These are phyloP conservation scores for Musca domestica DNA, from an alignment of 1,140 invertebrate species.

Conservation along the genomic window DNA sequence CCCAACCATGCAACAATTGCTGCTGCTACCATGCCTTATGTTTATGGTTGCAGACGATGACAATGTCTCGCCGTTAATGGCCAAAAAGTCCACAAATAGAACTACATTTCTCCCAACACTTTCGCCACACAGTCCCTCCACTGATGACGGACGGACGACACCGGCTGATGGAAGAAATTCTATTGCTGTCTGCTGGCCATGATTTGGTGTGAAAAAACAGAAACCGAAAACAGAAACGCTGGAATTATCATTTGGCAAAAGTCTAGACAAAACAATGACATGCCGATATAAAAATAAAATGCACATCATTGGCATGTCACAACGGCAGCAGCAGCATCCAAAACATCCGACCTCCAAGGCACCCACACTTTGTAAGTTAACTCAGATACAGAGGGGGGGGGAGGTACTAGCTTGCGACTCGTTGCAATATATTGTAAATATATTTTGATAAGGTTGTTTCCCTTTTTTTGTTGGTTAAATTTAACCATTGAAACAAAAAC, in stretches of 20 bases:
- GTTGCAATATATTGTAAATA: too few relatives aligned
- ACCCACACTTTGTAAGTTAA: too few relatives aligned
- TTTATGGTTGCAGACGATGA: conserved; percentile 13
- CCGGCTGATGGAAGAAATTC: background rate
- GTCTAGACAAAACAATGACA: conserved; percentile 20
- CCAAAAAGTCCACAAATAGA: background rate
- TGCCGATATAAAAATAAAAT: conserved; percentile 16
- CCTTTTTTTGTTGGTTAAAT: too few relatives aligned
- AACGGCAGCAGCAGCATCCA: too few relatives aligned
- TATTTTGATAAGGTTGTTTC: too few relatives aligned
- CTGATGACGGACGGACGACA: background rate
- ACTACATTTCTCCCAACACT: background rate
- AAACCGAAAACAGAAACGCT: too few relatives aligned
- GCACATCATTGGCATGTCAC: conserved; percentile 3
- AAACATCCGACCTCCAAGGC: too few relatives aligned
- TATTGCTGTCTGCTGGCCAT: conserved; percentile 4
- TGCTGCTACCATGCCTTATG: background rate
- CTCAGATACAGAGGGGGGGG: too few relatives aligned
- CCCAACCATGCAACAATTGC: background rate
- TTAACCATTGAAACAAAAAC: too few relatives aligned
- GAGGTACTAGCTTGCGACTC: too few relatives aligned
- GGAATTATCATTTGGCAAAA: conserved; percentile 6
- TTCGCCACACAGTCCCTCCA: background rate
- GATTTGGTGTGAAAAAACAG: background rate
- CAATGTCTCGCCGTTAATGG: conserved; percentile 11